Conservation (phyloP, 2,888 invertebrate species). For the Cerceris rybyensis region DNA sequence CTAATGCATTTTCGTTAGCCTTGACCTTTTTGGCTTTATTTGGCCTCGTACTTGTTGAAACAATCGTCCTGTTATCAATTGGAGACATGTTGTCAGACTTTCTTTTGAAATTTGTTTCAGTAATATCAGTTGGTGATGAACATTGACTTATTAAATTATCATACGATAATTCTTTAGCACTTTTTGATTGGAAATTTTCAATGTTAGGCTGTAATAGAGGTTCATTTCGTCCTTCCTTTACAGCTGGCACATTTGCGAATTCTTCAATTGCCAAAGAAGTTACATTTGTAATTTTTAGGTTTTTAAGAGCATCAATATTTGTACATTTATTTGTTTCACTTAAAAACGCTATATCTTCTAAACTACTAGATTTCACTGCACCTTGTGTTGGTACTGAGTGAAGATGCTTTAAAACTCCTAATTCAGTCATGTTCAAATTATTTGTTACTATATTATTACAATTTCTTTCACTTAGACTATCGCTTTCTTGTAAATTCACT, state of each 20-base stretch:
- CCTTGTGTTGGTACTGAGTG: not conserved
- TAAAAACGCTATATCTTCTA: not conserved
- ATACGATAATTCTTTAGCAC: not conserved
- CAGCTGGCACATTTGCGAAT: constrained; percentile 60
- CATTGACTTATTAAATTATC: not conserved
- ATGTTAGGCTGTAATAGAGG: not conserved
- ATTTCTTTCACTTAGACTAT: constrained; percentile 1
- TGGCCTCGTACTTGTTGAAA: not conserved
- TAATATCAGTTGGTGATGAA: not conserved
- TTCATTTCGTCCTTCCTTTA: not conserved
- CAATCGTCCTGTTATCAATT: not conserved
- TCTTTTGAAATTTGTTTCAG: constrained; percentile 25
- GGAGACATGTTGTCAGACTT: constrained; percentile 11
- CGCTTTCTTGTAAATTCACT: not conserved
- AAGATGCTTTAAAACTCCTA: not conserved
- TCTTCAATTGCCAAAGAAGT: constrained; percentile 71
- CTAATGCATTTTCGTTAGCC: not conserved
- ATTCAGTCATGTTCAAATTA: not conserved
- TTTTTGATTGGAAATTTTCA: not conserved
- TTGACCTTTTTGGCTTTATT: constrained; percentile 28
- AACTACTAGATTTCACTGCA: not conserved
- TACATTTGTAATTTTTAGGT: constrained; percentile 73
- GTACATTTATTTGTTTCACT: not conserved
- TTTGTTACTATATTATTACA: not conserved
- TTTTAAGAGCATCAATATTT: constrained; percentile 43